These are phyloP conservation scores for Cryptoblepharus egeriae DNA, from an alignment of 2,797 vertebrate species.

Conservation along the genomic window DNA sequence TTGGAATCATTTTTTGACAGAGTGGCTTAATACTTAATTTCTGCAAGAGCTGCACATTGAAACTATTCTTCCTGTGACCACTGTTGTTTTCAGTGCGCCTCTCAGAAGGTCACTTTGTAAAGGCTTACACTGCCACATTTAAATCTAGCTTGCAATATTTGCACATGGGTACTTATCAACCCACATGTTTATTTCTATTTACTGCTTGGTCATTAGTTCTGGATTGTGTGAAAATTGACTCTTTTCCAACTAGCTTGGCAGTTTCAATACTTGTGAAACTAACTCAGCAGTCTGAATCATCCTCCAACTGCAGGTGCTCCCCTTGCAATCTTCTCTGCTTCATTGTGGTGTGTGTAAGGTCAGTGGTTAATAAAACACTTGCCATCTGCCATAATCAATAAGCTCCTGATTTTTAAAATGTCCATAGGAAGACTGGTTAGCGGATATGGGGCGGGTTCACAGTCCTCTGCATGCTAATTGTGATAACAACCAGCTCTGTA, in stretches of 20 bases:
- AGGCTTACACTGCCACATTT: slow-evolving; percentile 52
- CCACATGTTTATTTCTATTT: slow-evolving; percentile 68
- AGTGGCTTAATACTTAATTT: slow-evolving; percentile 70
- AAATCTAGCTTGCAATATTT: slow-evolving; percentile 54
- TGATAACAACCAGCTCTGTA: background rate
- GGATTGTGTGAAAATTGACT: slow-evolving; percentile 56
- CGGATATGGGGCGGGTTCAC: slow-evolving; percentile 2
- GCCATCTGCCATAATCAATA: background rate
- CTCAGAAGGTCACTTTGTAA: slow-evolving; percentile 68
- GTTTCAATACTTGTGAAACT: slow-evolving; percentile 56
- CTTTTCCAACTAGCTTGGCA: slow-evolving; percentile 53
- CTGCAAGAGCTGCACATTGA: slow-evolving; percentile 69
- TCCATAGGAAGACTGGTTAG: background rate
- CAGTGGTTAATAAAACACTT: slow-evolving; percentile 39
- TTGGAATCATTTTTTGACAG: slow-evolving; percentile 52
- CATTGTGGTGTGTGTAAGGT: slow-evolving; percentile 37
- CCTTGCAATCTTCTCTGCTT: slow-evolving; percentile 52
- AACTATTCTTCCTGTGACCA: slow-evolving; percentile 68
- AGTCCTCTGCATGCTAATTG: slow-evolving; percentile 1
- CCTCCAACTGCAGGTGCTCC: slow-evolving; percentile 58
- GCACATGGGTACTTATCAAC: slow-evolving; percentile 57
- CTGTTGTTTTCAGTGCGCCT: slow-evolving; percentile 55
- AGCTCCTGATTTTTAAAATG: background rate
- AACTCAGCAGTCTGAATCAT: slow-evolving; percentile 65
- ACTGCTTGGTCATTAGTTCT: slow-evolving; percentile 64